Percentiles rank a stretch among this genome's conserved stretches.
phyloP scores from a whole-genome alignment of 2,888 invertebrate genomes.

The Cerastoderma edule region DNA sequence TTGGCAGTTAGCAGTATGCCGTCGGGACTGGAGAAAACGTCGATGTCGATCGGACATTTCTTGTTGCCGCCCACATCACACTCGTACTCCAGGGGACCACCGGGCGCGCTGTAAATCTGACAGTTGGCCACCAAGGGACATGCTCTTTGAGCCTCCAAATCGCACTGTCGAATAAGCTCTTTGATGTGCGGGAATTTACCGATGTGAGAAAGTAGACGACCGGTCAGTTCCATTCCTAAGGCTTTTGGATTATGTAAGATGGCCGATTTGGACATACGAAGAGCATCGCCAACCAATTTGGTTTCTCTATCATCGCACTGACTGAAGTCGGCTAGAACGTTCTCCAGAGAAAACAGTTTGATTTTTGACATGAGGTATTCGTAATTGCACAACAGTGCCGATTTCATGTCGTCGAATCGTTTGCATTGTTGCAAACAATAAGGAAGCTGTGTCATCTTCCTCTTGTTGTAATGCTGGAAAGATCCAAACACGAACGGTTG shows the following conservation, averaged over 20 bases:
- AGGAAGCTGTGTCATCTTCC: constrained; percentile 80
- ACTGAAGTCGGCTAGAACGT: constrained; percentile 94
- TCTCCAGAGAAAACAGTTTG: constrained; percentile 96
- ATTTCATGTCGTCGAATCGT: constrained; percentile 92
- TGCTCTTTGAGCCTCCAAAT: constrained; percentile 66
- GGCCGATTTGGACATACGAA: constrained; percentile 96
- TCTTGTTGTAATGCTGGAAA: constrained; percentile 70
- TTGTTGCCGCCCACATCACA: constrained; percentile 70
- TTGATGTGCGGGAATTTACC: constrained; percentile 63
- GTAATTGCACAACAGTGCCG: constrained; percentile 97
- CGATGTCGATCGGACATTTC: constrained; percentile 70
- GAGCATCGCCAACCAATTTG: constrained; percentile 95
- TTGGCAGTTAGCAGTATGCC: constrained; percentile 76
- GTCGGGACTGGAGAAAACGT: constrained; percentile 72
- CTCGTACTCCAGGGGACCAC: constrained; percentile 78
- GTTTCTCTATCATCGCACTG: constrained; percentile 87
- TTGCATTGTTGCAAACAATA: constrained; percentile 70
- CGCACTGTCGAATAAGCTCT: constrained; percentile 74
- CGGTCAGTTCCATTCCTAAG: constrained; percentile 96
- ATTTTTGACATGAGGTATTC: constrained; percentile 98
- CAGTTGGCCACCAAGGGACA: constrained; percentile 78
- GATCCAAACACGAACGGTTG: constrained; percentile 75
- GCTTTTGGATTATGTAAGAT: constrained; percentile 94
- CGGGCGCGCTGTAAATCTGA: constrained; percentile 79
- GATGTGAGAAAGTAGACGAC: constrained; percentile 91